phyloP scores from a whole-genome alignment of 2,888 invertebrate genomes.

The Leucophenga maculata region DNA sequence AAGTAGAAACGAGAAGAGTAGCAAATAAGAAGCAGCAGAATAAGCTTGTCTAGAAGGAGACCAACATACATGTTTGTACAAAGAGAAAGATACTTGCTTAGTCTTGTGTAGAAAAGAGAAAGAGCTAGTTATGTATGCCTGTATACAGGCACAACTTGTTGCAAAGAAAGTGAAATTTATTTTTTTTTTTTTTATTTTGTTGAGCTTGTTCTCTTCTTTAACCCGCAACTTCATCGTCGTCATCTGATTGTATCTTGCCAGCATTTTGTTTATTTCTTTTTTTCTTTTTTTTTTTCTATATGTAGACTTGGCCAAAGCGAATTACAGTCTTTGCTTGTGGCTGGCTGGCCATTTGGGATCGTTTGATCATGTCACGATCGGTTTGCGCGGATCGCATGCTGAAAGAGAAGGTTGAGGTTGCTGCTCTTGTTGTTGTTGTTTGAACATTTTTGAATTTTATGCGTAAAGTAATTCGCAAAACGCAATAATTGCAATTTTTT shows the following conservation, averaged over 20 bases:
- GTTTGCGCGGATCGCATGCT: conserved; percentile 35
- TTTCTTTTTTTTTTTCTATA: conserved; percentile 1
- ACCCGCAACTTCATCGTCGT: not conserved
- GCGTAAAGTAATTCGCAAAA: not conserved
- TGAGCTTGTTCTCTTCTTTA: conserved; percentile 22
- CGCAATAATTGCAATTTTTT: conserved; percentile 26
- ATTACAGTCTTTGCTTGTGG: not conserved
- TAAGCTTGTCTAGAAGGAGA: not conserved
- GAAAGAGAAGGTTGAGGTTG: conserved; percentile 56
- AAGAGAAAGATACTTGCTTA: no score
- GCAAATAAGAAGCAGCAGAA: conserved; percentile 35
- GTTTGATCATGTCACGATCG: conserved; percentile 54
- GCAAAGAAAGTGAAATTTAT: conserved; percentile 67
- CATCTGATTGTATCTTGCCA: not conserved
- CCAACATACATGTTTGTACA: no score
- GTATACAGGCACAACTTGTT: conserved; percentile 58
- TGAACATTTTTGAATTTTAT: conserved; percentile 32
- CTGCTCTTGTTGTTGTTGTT: conserved; percentile 30
- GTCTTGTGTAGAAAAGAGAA: no score
- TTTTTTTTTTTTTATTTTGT: conserved; percentile 23
- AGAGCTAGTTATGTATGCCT: conserved; percentile 24
- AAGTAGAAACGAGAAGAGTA: conserved; percentile 57
- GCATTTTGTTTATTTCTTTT: not conserved
- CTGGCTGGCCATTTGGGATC: not conserved
- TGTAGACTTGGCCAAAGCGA: conserved; percentile 21